Conservation (phyloP, 2,113 vertebrate genomes). For the Cygnus atratus region DNA sequence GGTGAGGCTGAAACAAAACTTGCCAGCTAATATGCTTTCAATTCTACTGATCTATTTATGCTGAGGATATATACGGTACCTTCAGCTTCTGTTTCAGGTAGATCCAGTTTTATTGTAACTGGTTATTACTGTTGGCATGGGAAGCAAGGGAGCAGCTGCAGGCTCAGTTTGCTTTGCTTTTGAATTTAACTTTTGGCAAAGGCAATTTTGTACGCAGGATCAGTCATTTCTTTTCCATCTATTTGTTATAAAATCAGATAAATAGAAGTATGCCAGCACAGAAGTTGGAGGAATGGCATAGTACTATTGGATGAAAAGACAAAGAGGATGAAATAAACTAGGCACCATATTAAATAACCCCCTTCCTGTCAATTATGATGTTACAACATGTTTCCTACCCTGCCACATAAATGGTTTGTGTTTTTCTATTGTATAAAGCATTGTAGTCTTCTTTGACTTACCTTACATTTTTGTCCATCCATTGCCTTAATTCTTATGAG, state of each 20-base stretch:
- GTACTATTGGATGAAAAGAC: background rate
- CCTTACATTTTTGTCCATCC: background rate
- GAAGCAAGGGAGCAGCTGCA: background rate
- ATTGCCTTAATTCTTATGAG: background rate
- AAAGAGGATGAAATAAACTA: background rate
- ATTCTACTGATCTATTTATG: background rate
- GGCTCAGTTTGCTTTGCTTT: slow-evolving; percentile 13
- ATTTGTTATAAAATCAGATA: background rate
- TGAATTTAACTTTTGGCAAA: slow-evolving; percentile 3
- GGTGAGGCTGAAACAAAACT: background rate
- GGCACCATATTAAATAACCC: background rate
- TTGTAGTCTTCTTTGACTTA: background rate
- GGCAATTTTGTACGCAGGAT: background rate
- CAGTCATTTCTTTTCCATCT: background rate
- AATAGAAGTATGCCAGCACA: background rate
- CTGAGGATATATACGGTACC: background rate
- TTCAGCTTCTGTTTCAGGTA: background rate
- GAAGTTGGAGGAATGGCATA: background rate
- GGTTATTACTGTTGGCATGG: background rate
- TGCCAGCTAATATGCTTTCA: background rate
- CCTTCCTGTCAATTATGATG: background rate
- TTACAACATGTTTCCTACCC: background rate
- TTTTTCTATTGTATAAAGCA: background rate
- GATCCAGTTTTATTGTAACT: background rate
- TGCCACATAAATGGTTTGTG: background rate